A percentile compares a stretch with the other conserved stretches of the same genome.
Evolutionary conservation across 1,140 invertebrate species (phyloP).

Genomic region (Scaptomyza hsui): DNA sequence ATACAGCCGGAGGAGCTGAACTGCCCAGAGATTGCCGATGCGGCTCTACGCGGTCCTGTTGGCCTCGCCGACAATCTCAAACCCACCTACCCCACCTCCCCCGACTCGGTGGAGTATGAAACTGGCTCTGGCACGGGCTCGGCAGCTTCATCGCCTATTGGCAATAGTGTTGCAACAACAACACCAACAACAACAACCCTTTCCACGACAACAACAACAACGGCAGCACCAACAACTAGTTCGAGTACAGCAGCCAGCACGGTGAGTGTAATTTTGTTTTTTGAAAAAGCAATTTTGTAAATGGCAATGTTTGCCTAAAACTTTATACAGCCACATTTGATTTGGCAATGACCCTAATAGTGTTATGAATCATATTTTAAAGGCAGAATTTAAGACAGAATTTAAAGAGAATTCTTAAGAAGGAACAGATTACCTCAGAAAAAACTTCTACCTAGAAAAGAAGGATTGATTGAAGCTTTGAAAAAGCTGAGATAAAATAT

Average conservation of each 20-base stretch:
- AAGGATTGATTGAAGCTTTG: no score
- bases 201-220: slow-evolving; percentile 60
- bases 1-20: slow-evolving; percentile 90
- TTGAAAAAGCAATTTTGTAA: background rate
- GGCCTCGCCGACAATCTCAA: slow-evolving; percentile 85
- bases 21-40: slow-evolving; percentile 84
- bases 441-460: no score
- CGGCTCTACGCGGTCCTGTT: slow-evolving; percentile 83
- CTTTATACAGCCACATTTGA: background rate
- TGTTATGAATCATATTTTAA: background rate
- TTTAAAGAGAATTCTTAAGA: no score
- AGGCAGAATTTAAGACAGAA: no score
- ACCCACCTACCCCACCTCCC: slow-evolving; percentile 70
- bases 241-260: slow-evolving; percentile 52
- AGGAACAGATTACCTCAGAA: no score
- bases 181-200: slow-evolving; percentile 61
- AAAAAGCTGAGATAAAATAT: no score
- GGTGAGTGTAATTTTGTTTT: slow-evolving; percentile 47
- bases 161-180: slow-evolving; percentile 75
- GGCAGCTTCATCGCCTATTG: slow-evolving; percentile 71
- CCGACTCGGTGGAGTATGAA: slow-evolving; percentile 73
- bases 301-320: background rate
- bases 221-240: slow-evolving; percentile 55
- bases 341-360: background rate
- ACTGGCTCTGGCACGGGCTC: slow-evolving; percentile 44